These are phyloP conservation scores for Astropecten irregularis DNA, from an alignment of 53 echinoderm and acorn worm species.

Conservation along the genomic window DNA sequence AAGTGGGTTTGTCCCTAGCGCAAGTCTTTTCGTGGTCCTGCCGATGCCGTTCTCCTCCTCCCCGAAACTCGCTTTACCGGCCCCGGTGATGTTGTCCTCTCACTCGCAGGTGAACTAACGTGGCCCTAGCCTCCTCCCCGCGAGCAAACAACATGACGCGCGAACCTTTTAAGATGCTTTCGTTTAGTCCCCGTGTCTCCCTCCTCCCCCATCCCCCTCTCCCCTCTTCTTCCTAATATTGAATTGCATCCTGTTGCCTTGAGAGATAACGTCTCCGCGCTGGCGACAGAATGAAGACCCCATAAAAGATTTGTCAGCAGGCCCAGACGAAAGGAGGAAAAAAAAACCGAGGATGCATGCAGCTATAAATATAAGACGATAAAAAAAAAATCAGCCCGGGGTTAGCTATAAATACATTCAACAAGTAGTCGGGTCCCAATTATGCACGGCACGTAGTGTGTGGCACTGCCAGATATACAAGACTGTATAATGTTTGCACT, in stretches of 20 bases:
- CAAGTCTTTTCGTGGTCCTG: too few relatives aligned
- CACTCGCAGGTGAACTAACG: conserved; percentile 50
- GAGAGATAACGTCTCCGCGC: conserved; percentile 52
- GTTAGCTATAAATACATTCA: conserved; percentile 66
- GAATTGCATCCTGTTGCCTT: conserved; percentile 56
- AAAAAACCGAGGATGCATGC: too few relatives aligned
- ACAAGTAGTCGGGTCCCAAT: conserved; percentile 76
- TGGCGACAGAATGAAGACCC: conserved; percentile 58
- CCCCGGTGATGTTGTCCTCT: conserved; percentile 12
- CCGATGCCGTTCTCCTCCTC: background rate
- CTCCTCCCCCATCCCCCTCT: background rate
- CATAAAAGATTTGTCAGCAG: conserved; percentile 45
- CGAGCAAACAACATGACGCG: conserved; percentile 61
- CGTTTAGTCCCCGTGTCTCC: conserved; percentile 38
- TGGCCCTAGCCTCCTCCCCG: conserved; percentile 45
- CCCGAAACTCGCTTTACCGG: background rate
- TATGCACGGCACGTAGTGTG: conserved; percentile 48
- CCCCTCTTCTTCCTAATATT: conserved; percentile 49
- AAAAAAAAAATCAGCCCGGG: conserved; percentile 23
- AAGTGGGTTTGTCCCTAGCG: background rate
- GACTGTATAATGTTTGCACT: conserved; percentile 37
- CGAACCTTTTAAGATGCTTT: conserved; percentile 54
- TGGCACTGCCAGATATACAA: conserved; percentile 42
- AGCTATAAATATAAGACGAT: conserved; percentile 46
- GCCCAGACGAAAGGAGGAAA: conserved; percentile 19